A percentile compares a stretch with the other conserved stretches of the same genome.
These are phyloP conservation scores for Cettia cetti DNA, from an alignment of 2,113 vertebrate species.

Conservation along the genomic window DNA sequence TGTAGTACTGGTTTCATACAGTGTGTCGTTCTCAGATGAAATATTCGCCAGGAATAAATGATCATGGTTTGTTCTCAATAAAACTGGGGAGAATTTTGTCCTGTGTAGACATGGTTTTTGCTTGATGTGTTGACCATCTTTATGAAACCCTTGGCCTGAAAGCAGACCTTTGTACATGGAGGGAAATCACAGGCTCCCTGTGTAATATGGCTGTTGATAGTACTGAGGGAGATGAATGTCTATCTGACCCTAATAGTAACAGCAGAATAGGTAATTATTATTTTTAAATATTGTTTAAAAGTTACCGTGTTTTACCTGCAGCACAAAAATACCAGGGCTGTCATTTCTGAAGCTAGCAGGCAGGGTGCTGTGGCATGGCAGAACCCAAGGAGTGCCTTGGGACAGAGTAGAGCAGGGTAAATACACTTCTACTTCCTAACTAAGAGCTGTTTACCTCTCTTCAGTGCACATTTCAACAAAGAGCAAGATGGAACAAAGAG, in stretches of 20 bases:
- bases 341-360: neutral
- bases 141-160: neutral
- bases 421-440: neutral
- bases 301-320: neutral
- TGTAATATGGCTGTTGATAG: neutral
- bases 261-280: fast-evolving
- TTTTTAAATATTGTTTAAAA: neutral
- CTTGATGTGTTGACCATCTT: neutral
- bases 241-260: neutral
- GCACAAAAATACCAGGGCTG: neutral
- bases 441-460: neutral
- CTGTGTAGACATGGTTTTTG: neutral
- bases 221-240: neutral
- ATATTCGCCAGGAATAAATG: neutral
- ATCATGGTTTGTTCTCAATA: neutral
- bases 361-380: neutral
- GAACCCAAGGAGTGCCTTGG: neutral
- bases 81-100: neutral
- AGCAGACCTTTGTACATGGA: neutral
- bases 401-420: neutral
- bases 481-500: neutral
- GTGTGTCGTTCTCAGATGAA: neutral
- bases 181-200: neutral
- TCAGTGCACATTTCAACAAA: neutral
- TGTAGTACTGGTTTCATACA: neutral